Evolutionary conservation across 2,797 vertebrate species (phyloP), one percentile per base, ranked within the genome.

Genomic region (Eurystomus glaucurus): DNA sequence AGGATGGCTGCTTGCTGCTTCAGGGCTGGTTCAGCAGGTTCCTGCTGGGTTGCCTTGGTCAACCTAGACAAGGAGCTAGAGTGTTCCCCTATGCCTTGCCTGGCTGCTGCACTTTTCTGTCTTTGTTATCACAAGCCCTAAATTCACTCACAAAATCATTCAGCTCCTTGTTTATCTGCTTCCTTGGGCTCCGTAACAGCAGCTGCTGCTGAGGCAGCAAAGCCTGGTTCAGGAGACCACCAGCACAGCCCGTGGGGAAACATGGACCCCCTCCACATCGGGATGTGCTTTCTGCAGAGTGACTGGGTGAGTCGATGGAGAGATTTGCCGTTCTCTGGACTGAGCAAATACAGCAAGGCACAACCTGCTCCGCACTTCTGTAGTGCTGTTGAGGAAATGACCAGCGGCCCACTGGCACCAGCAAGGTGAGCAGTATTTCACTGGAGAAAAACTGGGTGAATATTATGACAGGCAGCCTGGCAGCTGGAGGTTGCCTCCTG

Each of bases 91-190:
- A 21, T 48, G 52, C 52, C 35, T 46, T 31, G 29, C 22, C 60
- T 79, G 58, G 31, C 70, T 76, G 58, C 17, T 16, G 54, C 4
- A 28, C 54, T 79, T 45, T 81, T 68, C 74, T 65, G 6, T 65
- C 83, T 88, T 57, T 95, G 46, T 93, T 96, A 70, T 90, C 93
- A 50, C 51, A 93, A 90, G 55, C 31, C 45, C 66, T 60, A 37
- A 92, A 43, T 68, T 85, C 61, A 35, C 66, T 85, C 55, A 25
- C 6, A 66, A 39, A 78, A 45, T 70, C 23, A 6, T 72, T 71
- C 25, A 41, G 1, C 58, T 92, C 60, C 74, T 77, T 94, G 84
- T 95, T 97, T 94, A 64, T 96, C 94, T 90, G 62, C 85, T 93
- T 86, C 82, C 69, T 57, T n/a, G 48, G 37, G 65, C 64, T 95